Base-by-base conservation (phyloP, 2,888 invertebrate genomes). In the Tipula confusa region DNA sequence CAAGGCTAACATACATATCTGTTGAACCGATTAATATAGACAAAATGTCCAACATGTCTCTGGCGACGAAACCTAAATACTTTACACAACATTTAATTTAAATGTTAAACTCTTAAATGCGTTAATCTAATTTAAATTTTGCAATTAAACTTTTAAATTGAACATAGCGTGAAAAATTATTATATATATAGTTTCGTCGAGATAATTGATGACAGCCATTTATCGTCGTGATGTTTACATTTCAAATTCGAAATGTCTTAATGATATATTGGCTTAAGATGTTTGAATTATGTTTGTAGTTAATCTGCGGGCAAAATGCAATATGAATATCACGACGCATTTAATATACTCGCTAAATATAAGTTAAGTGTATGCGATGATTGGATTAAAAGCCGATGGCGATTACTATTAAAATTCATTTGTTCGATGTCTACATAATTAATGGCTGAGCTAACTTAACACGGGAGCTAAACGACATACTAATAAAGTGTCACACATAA, bases 51-150 rank as follows among this genome's bases (percentile, higher is more conserved):
- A n/a, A n/a, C n/a, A n/a, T n/a, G n/a, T n/a, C n/a, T n/a, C n/a
- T n/a, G n/a, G n/a, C n/a, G n/a, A n/a, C n/a, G n/a, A n/a, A n/a
- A n/a, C n/a, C n/a, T n/a, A n/a, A n/a, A n/a, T n/a, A n/a, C n/a
- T n/a, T n/a, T n/a, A n/a, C n/a, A n/a, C 64, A 64, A 64, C 6
- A 64, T 64, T 13, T 64, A 64, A 64, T 24, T 64, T 24, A 64
- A 64, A 64, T 64, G 64, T 64, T 64, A 64, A 64, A 24, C 64
- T 24, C 18, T 64, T 64, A 24, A 64, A 64, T 64, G 64, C 64
- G 64, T 64, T 64, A 64, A 64, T 64, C 64, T 64, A 64, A 64
- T 64, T 64, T 64, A 64, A 24, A 64, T 64, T 64, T 64, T 64
- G 64, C 11, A 64, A 64, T 64, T 64, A 64, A 64, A 3, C 24